These are phyloP conservation scores for Ips nitidus DNA, from an alignment of 1,140 invertebrate species.

Conservation along the genomic window DNA sequence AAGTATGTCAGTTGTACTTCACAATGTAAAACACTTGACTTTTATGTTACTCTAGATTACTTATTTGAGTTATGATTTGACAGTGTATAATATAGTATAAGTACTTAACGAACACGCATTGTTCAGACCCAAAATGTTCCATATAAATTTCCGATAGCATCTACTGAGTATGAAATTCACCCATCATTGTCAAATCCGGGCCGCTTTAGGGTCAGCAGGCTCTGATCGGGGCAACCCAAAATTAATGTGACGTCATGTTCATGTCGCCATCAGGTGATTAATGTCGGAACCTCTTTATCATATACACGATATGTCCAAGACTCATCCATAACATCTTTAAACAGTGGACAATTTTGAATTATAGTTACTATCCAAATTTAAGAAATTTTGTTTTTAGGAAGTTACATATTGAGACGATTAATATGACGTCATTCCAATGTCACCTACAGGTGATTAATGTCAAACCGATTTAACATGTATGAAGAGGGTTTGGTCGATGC, in stretches of 20 bases:
- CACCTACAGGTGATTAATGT: slow-evolving; percentile 22
- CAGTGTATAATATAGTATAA: no score
- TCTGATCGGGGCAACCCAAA: slow-evolving; percentile 9
- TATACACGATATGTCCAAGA: slow-evolving; percentile 13
- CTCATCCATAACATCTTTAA: not conserved
- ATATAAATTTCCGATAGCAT: no score
- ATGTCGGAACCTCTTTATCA: slow-evolving; percentile 17
- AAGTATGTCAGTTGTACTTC: no score
- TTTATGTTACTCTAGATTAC: no score
- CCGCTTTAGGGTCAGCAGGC: slow-evolving; percentile 6
- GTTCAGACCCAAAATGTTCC: no score
- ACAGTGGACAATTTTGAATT: not conserved
- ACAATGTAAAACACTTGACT: no score
- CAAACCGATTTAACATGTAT: slow-evolving; percentile 19
- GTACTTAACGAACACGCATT: no score
- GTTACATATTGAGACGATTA: slow-evolving; percentile 11
- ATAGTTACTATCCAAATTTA: not conserved
- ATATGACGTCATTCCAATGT: slow-evolving; percentile 24
- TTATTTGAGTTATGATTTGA: no score
- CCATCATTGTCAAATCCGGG: slow-evolving; percentile 22
- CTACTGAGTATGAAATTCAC: not conserved
- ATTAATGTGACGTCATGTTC: slow-evolving; percentile 29
- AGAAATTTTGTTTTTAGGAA: no score
- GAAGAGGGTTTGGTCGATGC: no score
- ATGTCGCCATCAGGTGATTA: slow-evolving; percentile 28